Base-by-base conservation (phyloP, 1,140 invertebrate genomes). In the Neodiprion virginianus region DNA sequence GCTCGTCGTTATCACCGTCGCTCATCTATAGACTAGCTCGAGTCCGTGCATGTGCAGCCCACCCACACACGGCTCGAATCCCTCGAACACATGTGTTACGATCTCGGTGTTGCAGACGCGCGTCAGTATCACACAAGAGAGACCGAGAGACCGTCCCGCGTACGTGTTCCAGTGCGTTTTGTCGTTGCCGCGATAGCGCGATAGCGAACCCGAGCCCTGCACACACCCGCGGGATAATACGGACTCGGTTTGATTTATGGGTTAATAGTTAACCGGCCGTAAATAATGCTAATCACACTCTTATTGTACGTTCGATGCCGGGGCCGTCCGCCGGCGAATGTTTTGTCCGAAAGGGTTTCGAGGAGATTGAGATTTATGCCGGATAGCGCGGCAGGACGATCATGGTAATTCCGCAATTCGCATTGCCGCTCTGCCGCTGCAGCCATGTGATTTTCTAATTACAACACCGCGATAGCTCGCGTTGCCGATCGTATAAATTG, bases 231-330 rank as follows among this genome's bases (percentile, higher is more conserved):
- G 53, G 79, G 76, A 83, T 85, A 84, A 84, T 82, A 78, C 81
- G 79, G 82, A 83, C 84, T 77, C 78, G 73, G 69, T 73, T 83
- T 87, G 87, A 88, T 88, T 88, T 88, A 88, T 87, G 84, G 76
- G 84, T 86, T 86, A 88, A 88, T 87, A 87, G 87, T 88, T 88
- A 86, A 87, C 85, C 82, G 84, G 81, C 81, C 85, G 85, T 88
- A 88, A 88, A 88, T 88, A 88, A 88, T 87, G 84, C 85, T 88
- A 88, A 88, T 88, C 87, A 88, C 83, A 85, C 85, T 86, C 86
- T 87, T 86, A 87, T 88, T 86, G 86, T 87, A 88, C 82, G 85
- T 87, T 86, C 81, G 28, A 40, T 76, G 75, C 79, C 75, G 76
- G 76, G 78, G 77, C 75, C 81, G 76, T 77, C 76, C 79, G 48